Percentiles rank a stretch among this genome's conserved stretches.
phyloP scores from a whole-genome alignment of 2,797 vertebrate genomes.

The Liasis olivaceus region DNA sequence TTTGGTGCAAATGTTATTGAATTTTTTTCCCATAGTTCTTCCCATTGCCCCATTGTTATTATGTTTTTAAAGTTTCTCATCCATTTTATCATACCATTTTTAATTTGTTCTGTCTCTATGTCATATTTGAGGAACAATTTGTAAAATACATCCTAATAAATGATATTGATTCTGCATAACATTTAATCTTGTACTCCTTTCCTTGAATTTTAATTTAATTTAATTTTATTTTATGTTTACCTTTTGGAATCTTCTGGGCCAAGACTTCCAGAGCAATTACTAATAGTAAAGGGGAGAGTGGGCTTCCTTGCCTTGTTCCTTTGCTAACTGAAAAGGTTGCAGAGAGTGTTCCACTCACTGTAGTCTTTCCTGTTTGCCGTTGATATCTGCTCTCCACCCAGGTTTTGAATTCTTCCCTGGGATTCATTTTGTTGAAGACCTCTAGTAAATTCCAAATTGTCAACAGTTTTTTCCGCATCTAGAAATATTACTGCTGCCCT shows the following conservation, averaged over 20 bases:
- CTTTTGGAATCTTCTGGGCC: not conserved
- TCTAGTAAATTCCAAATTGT: not conserved
- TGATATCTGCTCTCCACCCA: not conserved
- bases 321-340: not conserved
- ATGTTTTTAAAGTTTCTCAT: not conserved
- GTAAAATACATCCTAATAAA: not conserved
- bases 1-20: not conserved
- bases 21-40: not conserved
- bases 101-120: not conserved
- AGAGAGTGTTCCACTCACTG: not conserved
- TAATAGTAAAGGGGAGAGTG: not conserved
- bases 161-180: not conserved
- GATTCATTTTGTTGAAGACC: not conserved
- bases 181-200: not conserved
- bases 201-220: not conserved
- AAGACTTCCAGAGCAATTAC: not conserved
- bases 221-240: not conserved
- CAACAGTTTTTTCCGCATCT: not conserved
- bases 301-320: not conserved
- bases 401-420: not conserved
- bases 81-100: not conserved
- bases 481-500: not conserved
- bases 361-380: not conserved
- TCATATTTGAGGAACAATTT: not conserved
- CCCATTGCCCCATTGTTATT: not conserved